These are phyloP conservation scores for Leptonema lineaticorne DNA, from an alignment of 1,140 invertebrate genomes.

Conservation along the genomic window DNA sequence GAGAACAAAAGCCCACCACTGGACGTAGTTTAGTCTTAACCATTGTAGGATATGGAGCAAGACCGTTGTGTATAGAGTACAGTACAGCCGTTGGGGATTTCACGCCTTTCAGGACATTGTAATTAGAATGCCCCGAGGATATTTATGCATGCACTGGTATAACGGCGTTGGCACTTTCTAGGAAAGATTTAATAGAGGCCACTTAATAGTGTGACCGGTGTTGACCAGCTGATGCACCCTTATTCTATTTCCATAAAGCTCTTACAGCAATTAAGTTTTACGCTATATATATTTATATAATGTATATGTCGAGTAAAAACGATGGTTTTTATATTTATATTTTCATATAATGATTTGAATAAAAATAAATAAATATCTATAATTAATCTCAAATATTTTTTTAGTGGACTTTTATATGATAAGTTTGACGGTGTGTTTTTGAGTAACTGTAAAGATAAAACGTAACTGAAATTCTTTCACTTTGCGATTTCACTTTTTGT, in stretches of 20 bases:
- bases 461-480: too few relatives aligned
- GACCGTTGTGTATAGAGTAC: neutral
- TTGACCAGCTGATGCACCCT: constrained; percentile 12
- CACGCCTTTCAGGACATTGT: constrained; percentile 32
- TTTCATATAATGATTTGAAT: too few relatives aligned
- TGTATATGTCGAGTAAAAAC: too few relatives aligned
- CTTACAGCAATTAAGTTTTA: too few relatives aligned
- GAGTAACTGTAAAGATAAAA: too few relatives aligned
- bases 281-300: too few relatives aligned
- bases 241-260: constrained; percentile 12
- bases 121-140: constrained; percentile 28
- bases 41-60: neutral
- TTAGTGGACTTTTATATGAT: too few relatives aligned
- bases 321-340: too few relatives aligned
- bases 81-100: constrained; percentile 19
- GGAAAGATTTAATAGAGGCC: constrained; percentile 19
- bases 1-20: neutral
- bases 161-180: constrained; percentile 3
- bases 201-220: neutral
- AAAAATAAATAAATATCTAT: too few relatives aligned
- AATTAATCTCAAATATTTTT: too few relatives aligned
- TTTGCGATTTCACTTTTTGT: too few relatives aligned
- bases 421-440: too few relatives aligned
- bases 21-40: neutral
- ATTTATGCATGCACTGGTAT: constrained; percentile 30